These are phyloP conservation scores for Phyllostomus discolor DNA, from an alignment of 2,113 vertebrate species.

Conservation along the genomic window DNA sequence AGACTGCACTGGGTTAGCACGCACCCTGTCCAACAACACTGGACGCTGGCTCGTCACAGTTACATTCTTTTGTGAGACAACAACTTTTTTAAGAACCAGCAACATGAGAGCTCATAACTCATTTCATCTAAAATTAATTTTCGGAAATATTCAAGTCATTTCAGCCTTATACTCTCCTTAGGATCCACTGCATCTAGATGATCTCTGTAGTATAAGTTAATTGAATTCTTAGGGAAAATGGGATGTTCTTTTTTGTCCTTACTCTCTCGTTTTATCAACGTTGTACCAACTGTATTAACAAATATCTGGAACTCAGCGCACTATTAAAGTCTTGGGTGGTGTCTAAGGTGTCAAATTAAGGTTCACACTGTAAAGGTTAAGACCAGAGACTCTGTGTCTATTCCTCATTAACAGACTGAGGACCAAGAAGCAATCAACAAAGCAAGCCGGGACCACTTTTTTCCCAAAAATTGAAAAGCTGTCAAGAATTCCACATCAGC, in stretches of 20 bases:
- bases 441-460: not conserved
- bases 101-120: not conserved
- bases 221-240: not conserved
- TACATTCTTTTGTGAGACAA: not conserved
- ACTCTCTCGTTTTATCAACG: not conserved
- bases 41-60: not conserved
- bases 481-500: conserved; percentile 46
- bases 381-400: not conserved
- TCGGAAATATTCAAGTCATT: conserved; percentile 7
- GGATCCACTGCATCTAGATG: not conserved
- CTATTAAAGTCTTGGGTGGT: not conserved
- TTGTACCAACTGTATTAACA: not conserved
- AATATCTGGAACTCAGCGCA: not conserved
- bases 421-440: conserved; percentile 5
- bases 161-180: not conserved
- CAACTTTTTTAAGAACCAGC: not conserved
- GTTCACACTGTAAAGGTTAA: not conserved
- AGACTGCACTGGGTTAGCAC: not conserved
- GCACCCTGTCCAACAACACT: not conserved
- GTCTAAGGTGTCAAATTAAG: not conserved
- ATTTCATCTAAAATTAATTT: conserved; percentile 26
- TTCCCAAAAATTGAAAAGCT: conserved; percentile 36
- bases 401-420: not conserved
- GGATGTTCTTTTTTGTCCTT: not conserved
- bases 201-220: not conserved